Conservation (phyloP, 2,888 invertebrate genomes). For the Cybosia mesomella region DNA sequence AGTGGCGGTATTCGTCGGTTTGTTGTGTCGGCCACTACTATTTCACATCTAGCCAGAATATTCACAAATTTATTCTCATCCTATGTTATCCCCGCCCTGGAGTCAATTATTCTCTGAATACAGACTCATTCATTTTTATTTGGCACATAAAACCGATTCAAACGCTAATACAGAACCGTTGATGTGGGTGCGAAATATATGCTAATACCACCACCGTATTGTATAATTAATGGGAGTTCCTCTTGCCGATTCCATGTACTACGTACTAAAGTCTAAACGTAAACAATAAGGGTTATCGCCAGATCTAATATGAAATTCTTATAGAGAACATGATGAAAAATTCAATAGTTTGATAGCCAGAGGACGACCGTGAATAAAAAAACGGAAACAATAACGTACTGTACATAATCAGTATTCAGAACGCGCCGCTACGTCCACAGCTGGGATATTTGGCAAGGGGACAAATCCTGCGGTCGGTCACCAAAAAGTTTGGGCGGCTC, state of each 20-base stretch:
- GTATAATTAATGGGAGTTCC: constrained; percentile 81
- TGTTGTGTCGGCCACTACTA: constrained; percentile 15
- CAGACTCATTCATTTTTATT: constrained; percentile 79
- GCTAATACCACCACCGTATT: constrained; percentile 70
- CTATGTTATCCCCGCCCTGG: constrained; percentile 43
- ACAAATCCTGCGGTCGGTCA: constrained; percentile 65
- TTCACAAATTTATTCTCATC: constrained; percentile 52
- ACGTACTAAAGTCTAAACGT: constrained; percentile 64
- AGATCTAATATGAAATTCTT: constrained; percentile 72
- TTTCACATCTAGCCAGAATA: constrained; percentile 36
- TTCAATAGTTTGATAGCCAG: constrained; percentile 78
- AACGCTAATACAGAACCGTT: constrained; percentile 72
- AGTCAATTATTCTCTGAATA: constrained; percentile 61
- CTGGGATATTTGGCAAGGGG: constrained; percentile 82
- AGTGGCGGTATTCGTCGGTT: constrained; percentile 26
- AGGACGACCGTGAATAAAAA: constrained; percentile 80
- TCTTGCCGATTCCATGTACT: constrained; percentile 69
- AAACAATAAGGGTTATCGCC: constrained; percentile 64
- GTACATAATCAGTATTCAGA: constrained; percentile 83
- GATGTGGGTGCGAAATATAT: constrained; percentile 79
- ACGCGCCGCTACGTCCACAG: constrained; percentile 75
- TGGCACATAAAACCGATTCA: constrained; percentile 75
- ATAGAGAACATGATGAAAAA: constrained; percentile 80
- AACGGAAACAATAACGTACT: constrained; percentile 78
- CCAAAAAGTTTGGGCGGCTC: constrained; percentile 56